Conservation (phyloP, 2,797 vertebrate species). For the Anguilla megastoma region DNA sequence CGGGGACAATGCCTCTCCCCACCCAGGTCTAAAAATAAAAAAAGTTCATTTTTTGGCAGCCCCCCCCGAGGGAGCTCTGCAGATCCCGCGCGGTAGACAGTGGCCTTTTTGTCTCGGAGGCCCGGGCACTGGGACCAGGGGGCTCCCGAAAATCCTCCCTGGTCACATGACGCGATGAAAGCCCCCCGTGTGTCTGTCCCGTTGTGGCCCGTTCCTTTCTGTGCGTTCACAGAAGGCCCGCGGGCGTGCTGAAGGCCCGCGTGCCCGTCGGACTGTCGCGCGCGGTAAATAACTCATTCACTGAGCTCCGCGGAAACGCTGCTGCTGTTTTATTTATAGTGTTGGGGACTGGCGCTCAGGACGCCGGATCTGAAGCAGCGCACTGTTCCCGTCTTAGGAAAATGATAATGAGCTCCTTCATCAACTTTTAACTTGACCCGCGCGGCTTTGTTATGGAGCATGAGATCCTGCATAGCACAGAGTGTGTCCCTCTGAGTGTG, state of each 20-base stretch:
- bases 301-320: constrained; percentile 41
- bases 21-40: constrained; percentile 84
- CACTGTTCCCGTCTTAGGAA: constrained; percentile 35
- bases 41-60: constrained; percentile 71
- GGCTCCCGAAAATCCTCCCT: constrained; percentile 70
- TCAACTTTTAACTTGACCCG: constrained; percentile 29
- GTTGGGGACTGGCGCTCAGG: constrained; percentile 6
- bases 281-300: constrained; percentile 55
- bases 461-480: constrained; percentile 7
- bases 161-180: constrained; percentile 83
- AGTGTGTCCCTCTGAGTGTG: neutral
- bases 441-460: constrained; percentile 13
- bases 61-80: constrained; percentile 83
- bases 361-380: constrained; percentile 31
- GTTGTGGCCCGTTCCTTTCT: constrained; percentile 74
- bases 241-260: constrained; percentile 50
- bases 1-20: constrained; percentile 76
- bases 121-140: constrained; percentile 65
- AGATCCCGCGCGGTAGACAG: constrained; percentile 78
- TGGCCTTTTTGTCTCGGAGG: constrained; percentile 84
- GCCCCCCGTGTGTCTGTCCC: constrained; percentile 41
- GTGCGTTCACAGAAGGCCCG: constrained; percentile 73
- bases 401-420: constrained; percentile 26
- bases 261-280: constrained; percentile 66
- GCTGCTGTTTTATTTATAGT: constrained; percentile 65